phyloP scores from a whole-genome alignment of 2,113 vertebrate species.

The Neotragus moschatus region DNA sequence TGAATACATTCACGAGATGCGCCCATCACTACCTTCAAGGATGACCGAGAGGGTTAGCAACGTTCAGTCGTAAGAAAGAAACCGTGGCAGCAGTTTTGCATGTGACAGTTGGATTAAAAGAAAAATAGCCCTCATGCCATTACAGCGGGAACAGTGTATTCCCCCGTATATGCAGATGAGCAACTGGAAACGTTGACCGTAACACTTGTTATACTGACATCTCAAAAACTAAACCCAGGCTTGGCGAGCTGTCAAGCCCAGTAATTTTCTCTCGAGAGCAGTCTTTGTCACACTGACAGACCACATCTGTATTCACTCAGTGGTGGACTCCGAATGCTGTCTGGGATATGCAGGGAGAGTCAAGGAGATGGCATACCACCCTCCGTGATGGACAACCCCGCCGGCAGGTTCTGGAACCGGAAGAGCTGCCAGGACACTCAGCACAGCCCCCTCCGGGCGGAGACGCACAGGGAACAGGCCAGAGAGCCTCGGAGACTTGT shows the following conservation, averaged over 20 bases:
- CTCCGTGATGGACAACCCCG: constrained; percentile 11
- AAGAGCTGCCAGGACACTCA: neutral
- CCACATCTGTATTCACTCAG: constrained; percentile 62
- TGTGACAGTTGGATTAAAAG: constrained; percentile 49
- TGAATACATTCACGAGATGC: constrained; percentile 43
- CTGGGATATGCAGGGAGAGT: constrained; percentile 31
- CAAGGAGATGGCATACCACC: constrained; percentile 12
- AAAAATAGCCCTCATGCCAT: neutral
- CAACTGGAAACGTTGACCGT: neutral
- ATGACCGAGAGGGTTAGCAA: constrained; percentile 46
- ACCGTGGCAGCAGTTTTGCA: neutral
- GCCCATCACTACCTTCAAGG: constrained; percentile 52
- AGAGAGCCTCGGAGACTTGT: neutral
- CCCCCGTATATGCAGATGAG: constrained; percentile 35
- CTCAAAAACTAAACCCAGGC: constrained; percentile 25
- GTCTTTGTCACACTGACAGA: constrained; percentile 53
- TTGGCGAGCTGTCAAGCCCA: constrained; percentile 44
- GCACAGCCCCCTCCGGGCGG: neutral
- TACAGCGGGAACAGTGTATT: neutral
- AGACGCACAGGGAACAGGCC: neutral
- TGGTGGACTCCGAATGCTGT: constrained; percentile 32
- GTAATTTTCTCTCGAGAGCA: constrained; percentile 48
- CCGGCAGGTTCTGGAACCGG: neutral
- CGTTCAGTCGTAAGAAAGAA: constrained; percentile 33
- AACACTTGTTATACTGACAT: constrained; percentile 51